Evolutionary conservation across 2,888 invertebrate genomes (phyloP), one percentile per base, ranked within the genome.

Genomic region (Shargacucullia verbasci): DNA sequence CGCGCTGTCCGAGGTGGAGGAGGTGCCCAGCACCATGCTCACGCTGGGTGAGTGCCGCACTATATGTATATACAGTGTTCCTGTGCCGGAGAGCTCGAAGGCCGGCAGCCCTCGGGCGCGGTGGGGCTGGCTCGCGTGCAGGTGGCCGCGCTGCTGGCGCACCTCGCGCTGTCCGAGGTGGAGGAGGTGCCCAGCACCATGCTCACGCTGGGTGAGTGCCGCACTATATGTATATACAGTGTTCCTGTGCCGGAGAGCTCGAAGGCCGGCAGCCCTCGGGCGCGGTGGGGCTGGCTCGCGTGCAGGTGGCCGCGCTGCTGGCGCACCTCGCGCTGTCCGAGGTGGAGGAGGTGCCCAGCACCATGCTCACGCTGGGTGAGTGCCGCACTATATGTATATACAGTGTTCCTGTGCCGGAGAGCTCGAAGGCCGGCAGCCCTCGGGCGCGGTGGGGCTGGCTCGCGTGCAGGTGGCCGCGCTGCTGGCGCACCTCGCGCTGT

Each of bases 381-480:
- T 11, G 1, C 11, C 11, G 4, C 0, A 5, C 11, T 15, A 7
- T 4, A 1, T 11, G n/a, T 15, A 43, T 40, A 10, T 10, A 13
- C 2, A 44, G 44, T 34, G 20, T 31, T 40, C 34, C 31, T 34
- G 46, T 33, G 45, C 27, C 48, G 55, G 38, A 10, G 55, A 41
- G 35, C 49, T 52, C 1, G 20, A 0, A 1, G 14, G 37, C 8
- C 0, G 13, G 11, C 0, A n/a, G n/a, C n/a, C n/a, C n/a, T n/a
- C 0, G 13, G 15, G 84, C 31, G 78, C 95, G 95, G 96, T 96
- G 95, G 91, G 95, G 48, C 73, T 96, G 96, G 68, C 95, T 72
- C 97, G 97, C 60, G 83, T 95, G 67, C 97, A 98, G 88, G 96
- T 98, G 74, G 96, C 97, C 62, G 96, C 96, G 84, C 94, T 98